Evolutionary conservation across 1,140 invertebrate genomes (phyloP).

Genomic region (Metopolophium dirhodum): DNA sequence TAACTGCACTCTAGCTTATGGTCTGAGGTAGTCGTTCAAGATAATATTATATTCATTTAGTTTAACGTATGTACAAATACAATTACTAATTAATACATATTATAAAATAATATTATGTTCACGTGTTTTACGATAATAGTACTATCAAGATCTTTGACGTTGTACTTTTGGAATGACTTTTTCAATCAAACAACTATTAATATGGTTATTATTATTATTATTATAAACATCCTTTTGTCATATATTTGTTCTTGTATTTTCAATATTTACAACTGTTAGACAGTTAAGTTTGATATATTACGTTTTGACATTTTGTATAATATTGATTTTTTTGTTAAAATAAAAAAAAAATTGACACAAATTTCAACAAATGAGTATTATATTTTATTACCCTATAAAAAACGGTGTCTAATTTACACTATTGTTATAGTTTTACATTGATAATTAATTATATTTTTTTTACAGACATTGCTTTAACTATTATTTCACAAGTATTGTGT

Average conservation of each 20-base stretch:
- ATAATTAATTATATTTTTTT: background rate
- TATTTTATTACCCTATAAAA: slow-evolving; percentile 18
- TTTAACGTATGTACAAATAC: background rate
- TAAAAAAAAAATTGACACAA: background rate
- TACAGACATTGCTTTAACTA: background rate
- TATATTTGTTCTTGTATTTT: slow-evolving; percentile 21
- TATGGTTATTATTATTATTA: slow-evolving; percentile 9
- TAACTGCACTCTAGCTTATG: background rate
- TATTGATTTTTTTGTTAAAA: slow-evolving; percentile 52
- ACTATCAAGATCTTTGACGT: background rate
- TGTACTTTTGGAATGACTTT: background rate
- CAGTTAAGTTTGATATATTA: slow-evolving; percentile 49
- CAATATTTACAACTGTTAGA: slow-evolving; percentile 43
- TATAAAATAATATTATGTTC: background rate
- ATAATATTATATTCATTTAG: background rate
- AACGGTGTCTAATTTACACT: background rate
- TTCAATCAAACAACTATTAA: background rate
- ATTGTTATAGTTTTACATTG: background rate
- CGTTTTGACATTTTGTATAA: slow-evolving; percentile 36
- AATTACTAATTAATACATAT: background rate
- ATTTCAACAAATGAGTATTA: background rate
- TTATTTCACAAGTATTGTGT: background rate
- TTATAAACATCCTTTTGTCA: slow-evolving; percentile 20
- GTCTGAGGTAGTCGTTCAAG: background rate
- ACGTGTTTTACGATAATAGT: background rate